Evolutionary conservation across 2,113 vertebrate genomes (phyloP).

Genomic region (Odontophorus gujanensis): DNA sequence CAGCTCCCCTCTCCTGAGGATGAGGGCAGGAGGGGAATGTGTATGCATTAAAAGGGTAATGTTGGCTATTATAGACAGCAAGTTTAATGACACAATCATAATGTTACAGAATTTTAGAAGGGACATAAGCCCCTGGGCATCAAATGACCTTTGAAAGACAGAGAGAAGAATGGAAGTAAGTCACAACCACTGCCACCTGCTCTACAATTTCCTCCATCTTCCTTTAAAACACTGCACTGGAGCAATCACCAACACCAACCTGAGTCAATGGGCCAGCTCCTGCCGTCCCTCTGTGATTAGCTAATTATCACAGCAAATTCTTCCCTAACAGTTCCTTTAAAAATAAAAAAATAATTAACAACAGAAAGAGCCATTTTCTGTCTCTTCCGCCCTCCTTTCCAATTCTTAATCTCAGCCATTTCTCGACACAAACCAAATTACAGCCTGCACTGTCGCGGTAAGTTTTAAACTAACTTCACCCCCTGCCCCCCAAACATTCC

Average conservation of each 20-base stretch:
- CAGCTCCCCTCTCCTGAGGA: not conserved
- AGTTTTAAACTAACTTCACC: not conserved
- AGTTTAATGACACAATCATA: conserved; percentile 1
- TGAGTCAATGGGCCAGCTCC: not conserved
- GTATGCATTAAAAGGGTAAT: not conserved
- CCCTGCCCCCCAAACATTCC: not conserved
- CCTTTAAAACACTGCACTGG: not conserved
- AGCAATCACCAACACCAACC: not conserved
- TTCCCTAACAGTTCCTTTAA: not conserved
- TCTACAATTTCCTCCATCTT: not conserved
- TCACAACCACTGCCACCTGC: not conserved
- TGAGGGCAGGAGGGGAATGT: not conserved
- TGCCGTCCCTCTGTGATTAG: not conserved
- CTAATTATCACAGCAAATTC: not conserved
- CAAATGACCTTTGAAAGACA: conserved; percentile 14
- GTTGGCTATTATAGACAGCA: not conserved
- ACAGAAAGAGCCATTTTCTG: not conserved
- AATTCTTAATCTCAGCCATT: not conserved
- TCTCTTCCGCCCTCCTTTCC: not conserved
- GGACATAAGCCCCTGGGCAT: not conserved
- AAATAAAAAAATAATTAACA: not conserved
- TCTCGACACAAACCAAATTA: not conserved
- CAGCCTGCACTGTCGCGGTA: not conserved
- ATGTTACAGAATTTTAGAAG: not conserved
- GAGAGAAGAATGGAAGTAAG: not conserved